A percentile compares a stretch with the other conserved stretches of the same genome.
phyloP scores from a whole-genome alignment of 2,113 vertebrate genomes.

The Gymnogyps californianus region DNA sequence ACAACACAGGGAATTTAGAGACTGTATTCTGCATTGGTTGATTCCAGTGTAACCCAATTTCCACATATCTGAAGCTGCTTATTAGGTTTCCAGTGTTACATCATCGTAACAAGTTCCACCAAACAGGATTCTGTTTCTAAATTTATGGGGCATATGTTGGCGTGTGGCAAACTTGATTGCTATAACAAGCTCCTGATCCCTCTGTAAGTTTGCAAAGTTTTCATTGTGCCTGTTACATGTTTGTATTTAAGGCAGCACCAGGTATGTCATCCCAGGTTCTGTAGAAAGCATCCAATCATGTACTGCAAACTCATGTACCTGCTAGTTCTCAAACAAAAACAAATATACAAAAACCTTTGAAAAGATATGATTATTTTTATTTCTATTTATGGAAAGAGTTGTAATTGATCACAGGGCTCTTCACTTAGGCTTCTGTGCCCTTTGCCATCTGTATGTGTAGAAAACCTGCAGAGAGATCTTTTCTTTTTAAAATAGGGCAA shows the following conservation, averaged over 20 bases:
- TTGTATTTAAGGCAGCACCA: neutral
- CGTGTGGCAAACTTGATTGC: neutral
- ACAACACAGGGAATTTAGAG: neutral
- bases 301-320: neutral
- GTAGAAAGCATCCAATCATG: neutral
- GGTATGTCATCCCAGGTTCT: neutral
- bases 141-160: neutral
- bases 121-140: neutral
- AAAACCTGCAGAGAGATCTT: neutral
- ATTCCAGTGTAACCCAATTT: neutral
- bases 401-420: neutral
- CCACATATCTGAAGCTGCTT: neutral
- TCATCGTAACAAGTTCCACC: neutral
- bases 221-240: neutral
- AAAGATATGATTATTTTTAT: neutral
- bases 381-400: neutral
- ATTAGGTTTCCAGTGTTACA: neutral
- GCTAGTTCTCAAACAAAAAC: neutral
- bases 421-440: neutral
- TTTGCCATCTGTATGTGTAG: neutral
- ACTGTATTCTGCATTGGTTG: neutral
- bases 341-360: neutral
- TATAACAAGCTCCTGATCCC: neutral
- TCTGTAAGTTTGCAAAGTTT: neutral
- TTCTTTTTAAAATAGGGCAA: neutral